These are phyloP conservation scores for Coryphaenoides rupestris DNA, from an alignment of 2,113 vertebrate species.

Conservation along the genomic window DNA sequence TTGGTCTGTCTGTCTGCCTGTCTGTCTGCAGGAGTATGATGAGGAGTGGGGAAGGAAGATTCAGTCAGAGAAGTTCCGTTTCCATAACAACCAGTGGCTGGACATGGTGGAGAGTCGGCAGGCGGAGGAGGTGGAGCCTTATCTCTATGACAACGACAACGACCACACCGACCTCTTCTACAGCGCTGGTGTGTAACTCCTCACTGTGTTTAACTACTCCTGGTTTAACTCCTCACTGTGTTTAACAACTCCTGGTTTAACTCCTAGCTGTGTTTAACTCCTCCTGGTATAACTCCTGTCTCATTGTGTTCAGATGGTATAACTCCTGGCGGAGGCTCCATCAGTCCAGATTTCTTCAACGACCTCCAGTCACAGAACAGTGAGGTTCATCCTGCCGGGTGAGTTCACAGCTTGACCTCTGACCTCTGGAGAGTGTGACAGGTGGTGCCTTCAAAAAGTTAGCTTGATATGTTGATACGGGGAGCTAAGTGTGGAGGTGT, in stretches of 20 bases:
- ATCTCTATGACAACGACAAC: constrained; percentile 77
- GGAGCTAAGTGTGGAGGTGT: no score
- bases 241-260: not conserved
- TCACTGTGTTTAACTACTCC: no score
- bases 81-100: constrained; percentile 97
- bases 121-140: constrained; percentile 77
- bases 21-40: constrained; percentile 91
- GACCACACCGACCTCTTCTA: constrained; percentile 91
- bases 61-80: constrained; percentile 93
- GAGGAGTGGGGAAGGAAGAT: constrained; percentile 96
- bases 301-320: constrained; percentile 79
- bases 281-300: not conserved
- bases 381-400: constrained; percentile 64
- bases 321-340: constrained; percentile 80
- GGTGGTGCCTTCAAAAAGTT: no score
- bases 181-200: constrained; percentile 74
- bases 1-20: no score
- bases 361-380: constrained; percentile 85
- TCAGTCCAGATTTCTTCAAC: constrained; percentile 89
- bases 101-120: constrained; percentile 97
- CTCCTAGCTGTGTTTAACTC: no score
- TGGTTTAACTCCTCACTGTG: no score
- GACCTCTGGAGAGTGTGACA: no score
- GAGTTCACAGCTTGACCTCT: constrained; percentile 19
- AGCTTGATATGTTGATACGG: no score